Percentiles rank a stretch among this genome's conserved stretches.
phyloP scores from a whole-genome alignment of 2,888 invertebrate species.

The Sericinus montela region DNA sequence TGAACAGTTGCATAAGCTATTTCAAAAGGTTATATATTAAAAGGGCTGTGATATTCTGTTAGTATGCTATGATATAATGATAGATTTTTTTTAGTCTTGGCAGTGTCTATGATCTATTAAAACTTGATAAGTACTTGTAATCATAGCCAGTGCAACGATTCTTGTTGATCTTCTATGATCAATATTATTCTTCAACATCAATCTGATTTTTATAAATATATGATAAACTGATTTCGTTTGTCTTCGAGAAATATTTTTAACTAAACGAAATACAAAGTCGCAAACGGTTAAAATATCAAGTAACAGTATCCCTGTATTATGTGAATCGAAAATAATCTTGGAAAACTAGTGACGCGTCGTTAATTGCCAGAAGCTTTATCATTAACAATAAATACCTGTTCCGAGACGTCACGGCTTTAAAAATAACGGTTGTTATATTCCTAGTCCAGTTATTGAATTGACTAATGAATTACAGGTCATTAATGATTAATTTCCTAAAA shows the following conservation, averaged over 20 bases:
- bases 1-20: conserved; percentile 11
- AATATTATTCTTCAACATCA: too few species aligned
- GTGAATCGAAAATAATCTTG: not conserved
- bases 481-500: conserved; percentile 48
- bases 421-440: too few species aligned
- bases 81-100: conserved; percentile 2
- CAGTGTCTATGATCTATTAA: conserved; percentile 9
- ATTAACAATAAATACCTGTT: not conserved
- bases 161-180: too few species aligned
- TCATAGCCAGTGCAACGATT: conserved; percentile 1
- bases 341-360: not conserved
- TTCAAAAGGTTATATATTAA: conserved; percentile 1
- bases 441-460: too few species aligned
- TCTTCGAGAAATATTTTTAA: too few species aligned
- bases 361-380: not conserved
- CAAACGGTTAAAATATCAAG: too few species aligned
- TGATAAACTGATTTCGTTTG: too few species aligned
- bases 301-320: conserved; percentile 11
- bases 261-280: too few species aligned
- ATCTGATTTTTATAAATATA: too few species aligned
- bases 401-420: too few species aligned
- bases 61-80: not conserved
- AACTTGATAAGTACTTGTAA: conserved; percentile 14
- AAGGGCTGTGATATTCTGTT: too few species aligned
- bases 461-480: too few species aligned